A percentile compares a stretch with the other conserved stretches of the same genome.
phyloP scores from a whole-genome alignment of 35 echinoderm and acorn worm species.

The Apostichopus parvimensis region DNA sequence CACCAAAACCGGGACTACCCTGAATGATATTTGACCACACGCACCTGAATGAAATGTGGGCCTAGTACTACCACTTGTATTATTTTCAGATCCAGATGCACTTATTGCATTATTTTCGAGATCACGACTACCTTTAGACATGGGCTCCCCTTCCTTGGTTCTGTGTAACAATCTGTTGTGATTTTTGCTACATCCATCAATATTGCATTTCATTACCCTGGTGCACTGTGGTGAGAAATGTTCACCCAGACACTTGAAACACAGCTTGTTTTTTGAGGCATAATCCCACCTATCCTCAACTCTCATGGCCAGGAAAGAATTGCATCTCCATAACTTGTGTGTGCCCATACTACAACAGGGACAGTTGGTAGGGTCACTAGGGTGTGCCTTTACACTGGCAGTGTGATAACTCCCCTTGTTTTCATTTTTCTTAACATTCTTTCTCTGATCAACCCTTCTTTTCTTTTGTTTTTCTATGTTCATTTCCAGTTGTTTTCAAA shows the following conservation, averaged over 20 bases:
- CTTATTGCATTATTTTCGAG: background rate
- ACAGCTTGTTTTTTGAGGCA: conserved; percentile 34
- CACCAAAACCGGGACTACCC: background rate
- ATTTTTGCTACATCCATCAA: conserved; percentile 33
- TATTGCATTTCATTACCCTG: conserved; percentile 25
- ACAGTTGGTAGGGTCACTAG: background rate
- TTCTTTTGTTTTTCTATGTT: conserved; percentile 21
- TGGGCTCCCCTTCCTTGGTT: conserved; percentile 37
- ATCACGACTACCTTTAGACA: background rate
- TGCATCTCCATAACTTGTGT: conserved; percentile 36
- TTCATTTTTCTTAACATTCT: background rate
- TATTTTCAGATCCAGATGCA: background rate
- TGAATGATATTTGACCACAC: background rate
- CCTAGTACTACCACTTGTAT: background rate
- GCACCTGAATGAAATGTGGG: conserved; percentile 26
- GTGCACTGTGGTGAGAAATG: background rate
- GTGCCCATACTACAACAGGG: conserved; percentile 26
- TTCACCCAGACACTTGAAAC: conserved; percentile 27
- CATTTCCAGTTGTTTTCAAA: conserved; percentile 20
- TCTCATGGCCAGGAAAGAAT: conserved; percentile 25
- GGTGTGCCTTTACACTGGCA: background rate
- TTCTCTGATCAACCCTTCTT: background rate
- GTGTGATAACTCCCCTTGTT: background rate
- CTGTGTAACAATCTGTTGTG: conserved; percentile 46
- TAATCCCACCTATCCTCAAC: conserved; percentile 38